Evolutionary conservation across 2,888 invertebrate species (phyloP), one percentile per base, ranked within the genome.

Genomic region (Kryphioiulus occultus): DNA sequence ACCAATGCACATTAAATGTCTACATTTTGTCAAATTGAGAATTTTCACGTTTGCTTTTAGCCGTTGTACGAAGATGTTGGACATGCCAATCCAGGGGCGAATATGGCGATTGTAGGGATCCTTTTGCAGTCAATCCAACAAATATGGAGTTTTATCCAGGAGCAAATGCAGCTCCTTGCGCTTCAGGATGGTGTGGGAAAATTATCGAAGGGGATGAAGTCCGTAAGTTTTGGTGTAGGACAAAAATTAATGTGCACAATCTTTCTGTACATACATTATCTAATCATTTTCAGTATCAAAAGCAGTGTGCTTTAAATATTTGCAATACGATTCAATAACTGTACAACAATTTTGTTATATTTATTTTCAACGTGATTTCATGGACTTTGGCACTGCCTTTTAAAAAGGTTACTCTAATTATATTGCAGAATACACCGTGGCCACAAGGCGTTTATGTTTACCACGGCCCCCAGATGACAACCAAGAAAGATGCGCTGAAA

Each of bases 151-250:
- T 93, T 30, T 95, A 95, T 91, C 88, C 89, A n/a, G 96, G 96
- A 0, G 94, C 97, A 0, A 94, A 95, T 90, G 94, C 95, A 0
- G 94, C 95, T 17, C 96, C 96, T 0, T 97, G 97, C 90, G 95
- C 96, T 0, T 96, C 96, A 0, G 97, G 97, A 68, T 98, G 98
- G 98, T 98, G 98, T 91, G 96, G 96, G 35, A 98, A 98, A 93
- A 95, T 97, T 86, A 94, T 96, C 59, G 97, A 97, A 92, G 93
- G 92, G 19, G 95, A 95, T 88, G 95, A 95, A 90, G 95, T 88
- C 39, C 82, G 88, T 86, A 86, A 86, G 86, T 32, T 10, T 86
- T 7, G 22, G n/a, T 39, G 22, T 30, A 32, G n/a, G n/a, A n/a
- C n/a, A n/a, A n/a, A n/a, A n/a, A n/a, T n/a, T n/a, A n/a, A n/a